Evolutionary conservation across 1,140 invertebrate species (phyloP).

Genomic region (Oreohelix idahoensis): DNA sequence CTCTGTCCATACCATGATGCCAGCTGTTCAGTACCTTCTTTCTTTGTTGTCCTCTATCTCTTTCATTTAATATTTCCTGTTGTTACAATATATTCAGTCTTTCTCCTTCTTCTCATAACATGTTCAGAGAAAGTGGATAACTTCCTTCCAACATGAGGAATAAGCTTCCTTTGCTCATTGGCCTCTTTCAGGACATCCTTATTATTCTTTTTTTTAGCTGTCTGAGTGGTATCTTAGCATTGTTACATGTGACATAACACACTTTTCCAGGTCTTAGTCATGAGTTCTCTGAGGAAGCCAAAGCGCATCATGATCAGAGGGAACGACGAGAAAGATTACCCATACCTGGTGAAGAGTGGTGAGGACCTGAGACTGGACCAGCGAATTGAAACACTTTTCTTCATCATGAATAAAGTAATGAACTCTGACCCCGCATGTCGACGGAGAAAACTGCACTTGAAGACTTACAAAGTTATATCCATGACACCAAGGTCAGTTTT

Average conservation of each 20-base stretch:
- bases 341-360: slow-evolving; percentile 83
- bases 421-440: slow-evolving; percentile 63
- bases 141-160: too few species aligned
- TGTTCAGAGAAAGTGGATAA: too few species aligned
- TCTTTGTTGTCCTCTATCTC: too few species aligned
- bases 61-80: too few species aligned
- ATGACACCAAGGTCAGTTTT: slow-evolving; percentile 69
- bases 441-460: slow-evolving; percentile 59
- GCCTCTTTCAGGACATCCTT: too few species aligned
- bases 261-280: slow-evolving; percentile 72
- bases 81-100: too few species aligned
- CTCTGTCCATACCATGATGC: too few species aligned
- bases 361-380: slow-evolving; percentile 86
- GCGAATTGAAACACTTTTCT: slow-evolving; percentile 82
- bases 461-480: slow-evolving; percentile 71
- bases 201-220: too few species aligned
- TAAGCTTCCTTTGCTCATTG: too few species aligned
- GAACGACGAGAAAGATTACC: slow-evolving; percentile 81
- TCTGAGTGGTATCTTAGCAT: too few species aligned
- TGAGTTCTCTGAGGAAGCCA: slow-evolving; percentile 79
- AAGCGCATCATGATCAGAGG: slow-evolving; percentile 81
- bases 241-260: background rate
- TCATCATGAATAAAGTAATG: slow-evolving; percentile 81
- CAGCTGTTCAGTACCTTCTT: too few species aligned
- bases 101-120: too few species aligned